A percentile compares a stretch with the other conserved stretches of the same genome.
phyloP scores from a whole-genome alignment of 2,888 invertebrate species.

The Osedax frankpressi region DNA sequence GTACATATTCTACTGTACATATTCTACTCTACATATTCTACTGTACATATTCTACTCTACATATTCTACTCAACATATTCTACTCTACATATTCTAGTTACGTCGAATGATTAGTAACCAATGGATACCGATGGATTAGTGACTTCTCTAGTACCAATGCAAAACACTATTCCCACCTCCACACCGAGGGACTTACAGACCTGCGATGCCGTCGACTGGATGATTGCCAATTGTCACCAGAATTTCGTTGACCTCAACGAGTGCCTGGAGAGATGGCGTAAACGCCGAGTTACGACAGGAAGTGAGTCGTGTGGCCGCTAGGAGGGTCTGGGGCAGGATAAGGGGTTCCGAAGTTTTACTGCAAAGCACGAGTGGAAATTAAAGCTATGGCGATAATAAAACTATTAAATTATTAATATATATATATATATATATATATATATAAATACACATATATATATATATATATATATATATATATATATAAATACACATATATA shows the following conservation, averaged over 20 bases:
- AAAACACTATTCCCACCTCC: not conserved
- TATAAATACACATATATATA: no score
- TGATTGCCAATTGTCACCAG: not conserved
- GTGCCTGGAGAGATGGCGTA: not conserved
- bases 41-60: no score
- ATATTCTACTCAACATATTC: no score
- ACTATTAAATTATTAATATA: no score
- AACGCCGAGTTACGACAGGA: not conserved
- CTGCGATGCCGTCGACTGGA: not conserved
- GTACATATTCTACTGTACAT: no score
- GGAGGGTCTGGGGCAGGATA: not conserved
- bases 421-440: no score
- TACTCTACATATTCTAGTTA: no score
- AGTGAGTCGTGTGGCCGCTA: not conserved
- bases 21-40: no score
- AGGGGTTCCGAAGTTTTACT: not conserved
- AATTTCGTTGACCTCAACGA: not conserved
- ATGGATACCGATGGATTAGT: not conserved
- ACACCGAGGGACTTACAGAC: not conserved
- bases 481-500: no score
- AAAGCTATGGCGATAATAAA: no score
- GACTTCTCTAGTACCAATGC: not conserved
- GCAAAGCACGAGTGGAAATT: no score
- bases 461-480: no score
- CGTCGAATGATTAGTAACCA: not conserved